Conservation (phyloP, 1,140 invertebrate species). For the Berghia stephanieae region DNA sequence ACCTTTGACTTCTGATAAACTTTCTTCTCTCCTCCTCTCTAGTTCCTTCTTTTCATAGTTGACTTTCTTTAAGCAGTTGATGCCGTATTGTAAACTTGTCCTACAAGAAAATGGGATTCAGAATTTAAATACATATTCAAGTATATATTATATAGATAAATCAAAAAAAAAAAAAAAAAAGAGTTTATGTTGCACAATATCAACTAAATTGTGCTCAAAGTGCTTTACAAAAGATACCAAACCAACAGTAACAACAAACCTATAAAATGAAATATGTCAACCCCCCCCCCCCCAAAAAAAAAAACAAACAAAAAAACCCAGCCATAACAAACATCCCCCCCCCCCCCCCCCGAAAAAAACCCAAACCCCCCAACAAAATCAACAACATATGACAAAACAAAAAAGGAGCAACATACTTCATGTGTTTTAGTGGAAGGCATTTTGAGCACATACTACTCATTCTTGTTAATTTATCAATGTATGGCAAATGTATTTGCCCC, state of each 20-base stretch:
- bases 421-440: no score
- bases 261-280: background rate
- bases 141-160: no score
- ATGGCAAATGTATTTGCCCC: no score
- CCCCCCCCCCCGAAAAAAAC: background rate
- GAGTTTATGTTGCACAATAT: background rate
- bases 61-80: conserved; percentile 95
- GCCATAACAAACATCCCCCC: no score
- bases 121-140: no score
- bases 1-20: conserved; percentile 82
- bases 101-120: conserved; percentile 74
- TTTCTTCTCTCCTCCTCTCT: conserved; percentile 84
- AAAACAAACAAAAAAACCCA: background rate
- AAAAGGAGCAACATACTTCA: no score
- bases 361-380: background rate
- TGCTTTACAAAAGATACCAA: no score
- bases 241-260: background rate
- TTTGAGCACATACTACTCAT: no score
- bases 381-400: no score
- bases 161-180: background rate
- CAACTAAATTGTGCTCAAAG: no score
- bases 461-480: no score
- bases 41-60: conserved; percentile 96
- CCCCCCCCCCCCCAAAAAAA: background rate
- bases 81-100: conserved; percentile 98